Conservation (phyloP, 2,888 invertebrate species). For the Tenthredo livida region DNA sequence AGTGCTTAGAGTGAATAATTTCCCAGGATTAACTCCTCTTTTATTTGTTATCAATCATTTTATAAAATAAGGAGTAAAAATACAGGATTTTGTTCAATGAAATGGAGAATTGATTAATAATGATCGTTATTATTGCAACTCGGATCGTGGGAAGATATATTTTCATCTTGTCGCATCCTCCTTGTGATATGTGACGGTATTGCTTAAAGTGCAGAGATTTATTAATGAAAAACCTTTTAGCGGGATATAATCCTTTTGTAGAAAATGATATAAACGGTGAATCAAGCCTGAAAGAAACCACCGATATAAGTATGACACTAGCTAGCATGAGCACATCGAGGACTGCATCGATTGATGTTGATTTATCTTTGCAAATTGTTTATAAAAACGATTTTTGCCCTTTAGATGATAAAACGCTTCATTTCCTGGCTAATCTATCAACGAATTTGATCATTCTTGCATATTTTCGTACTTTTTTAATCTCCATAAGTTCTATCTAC, state of each 20-base stretch:
- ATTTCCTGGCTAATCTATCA: not conserved
- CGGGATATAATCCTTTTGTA: slow-evolving; percentile 74
- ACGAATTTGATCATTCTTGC: slow-evolving; percentile 15
- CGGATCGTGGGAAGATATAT: not conserved
- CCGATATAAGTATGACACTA: slow-evolving; percentile 17
- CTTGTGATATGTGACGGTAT: not conserved
- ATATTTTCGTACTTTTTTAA: not conserved
- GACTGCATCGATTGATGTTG: not conserved
- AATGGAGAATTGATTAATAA: not conserved
- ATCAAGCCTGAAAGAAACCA: slow-evolving; percentile 73
- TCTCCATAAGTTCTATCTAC: not conserved
- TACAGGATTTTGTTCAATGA: not conserved
- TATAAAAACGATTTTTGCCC: not conserved
- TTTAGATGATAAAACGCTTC: not conserved
- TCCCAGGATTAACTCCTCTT: not conserved
- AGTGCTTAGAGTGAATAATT: not conserved
- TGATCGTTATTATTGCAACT: not conserved
- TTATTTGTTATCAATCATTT: not conserved
- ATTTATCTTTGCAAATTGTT: not conserved
- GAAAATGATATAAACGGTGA: slow-evolving; percentile 75
- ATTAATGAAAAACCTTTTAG: slow-evolving; percentile 71
- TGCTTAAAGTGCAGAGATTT: slow-evolving; percentile 44
- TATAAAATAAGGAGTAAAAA: not conserved
- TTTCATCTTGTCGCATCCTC: not conserved
- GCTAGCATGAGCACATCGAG: not conserved